Conservation (phyloP, 2,797 vertebrate species). For the Myotis findleyi region DNA sequence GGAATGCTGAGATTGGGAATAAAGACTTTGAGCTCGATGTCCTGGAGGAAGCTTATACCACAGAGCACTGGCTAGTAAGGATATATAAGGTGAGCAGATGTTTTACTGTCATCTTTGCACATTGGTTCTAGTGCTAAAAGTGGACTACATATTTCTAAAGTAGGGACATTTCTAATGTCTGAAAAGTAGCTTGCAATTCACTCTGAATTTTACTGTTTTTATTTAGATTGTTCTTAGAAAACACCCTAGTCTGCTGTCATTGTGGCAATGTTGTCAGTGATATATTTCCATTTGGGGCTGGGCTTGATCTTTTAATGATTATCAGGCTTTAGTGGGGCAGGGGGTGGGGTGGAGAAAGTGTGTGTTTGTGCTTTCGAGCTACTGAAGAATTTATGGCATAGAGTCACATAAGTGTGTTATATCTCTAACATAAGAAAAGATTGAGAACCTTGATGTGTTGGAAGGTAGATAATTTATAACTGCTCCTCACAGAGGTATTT, state of each 20-base stretch:
- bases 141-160: not conserved
- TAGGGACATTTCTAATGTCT: slow-evolving; percentile 6
- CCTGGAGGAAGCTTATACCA: slow-evolving; percentile 98
- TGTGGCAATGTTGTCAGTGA: not conserved
- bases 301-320: not conserved
- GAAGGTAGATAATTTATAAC: not conserved
- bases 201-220: not conserved
- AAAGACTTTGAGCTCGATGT: slow-evolving; percentile 99
- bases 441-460: not conserved
- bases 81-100: slow-evolving; percentile 96
- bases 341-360: not conserved
- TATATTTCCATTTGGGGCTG: not conserved
- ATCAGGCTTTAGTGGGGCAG: not conserved
- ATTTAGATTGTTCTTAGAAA: slow-evolving; percentile 10
- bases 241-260: not conserved
- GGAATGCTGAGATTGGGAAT: slow-evolving; percentile 99
- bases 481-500: not conserved
- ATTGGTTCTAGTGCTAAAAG: not conserved
- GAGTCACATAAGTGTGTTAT: not conserved
- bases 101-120: not conserved
- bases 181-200: slow-evolving; percentile 9
- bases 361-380: slow-evolving; percentile 14
- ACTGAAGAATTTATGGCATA: slow-evolving; percentile 19
- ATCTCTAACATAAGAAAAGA: slow-evolving; percentile 16
- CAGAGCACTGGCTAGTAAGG: slow-evolving; percentile 99